Evolutionary conservation across 2,797 vertebrate species (phyloP).

Genomic region (Halcyon smyrnensis): DNA sequence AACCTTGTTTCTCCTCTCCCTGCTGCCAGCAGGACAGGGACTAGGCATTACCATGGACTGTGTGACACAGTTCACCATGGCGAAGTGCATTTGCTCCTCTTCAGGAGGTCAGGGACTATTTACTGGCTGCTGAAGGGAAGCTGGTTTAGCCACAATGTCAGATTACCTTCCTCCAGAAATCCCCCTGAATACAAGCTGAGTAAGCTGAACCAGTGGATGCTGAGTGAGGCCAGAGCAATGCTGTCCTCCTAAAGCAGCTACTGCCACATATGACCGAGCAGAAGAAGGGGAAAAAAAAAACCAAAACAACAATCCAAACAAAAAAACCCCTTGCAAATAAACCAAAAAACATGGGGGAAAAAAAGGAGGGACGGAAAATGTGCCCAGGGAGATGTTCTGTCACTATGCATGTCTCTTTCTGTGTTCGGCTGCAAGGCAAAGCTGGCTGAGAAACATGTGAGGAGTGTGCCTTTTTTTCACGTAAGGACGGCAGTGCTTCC

Average conservation of each 20-base stretch:
- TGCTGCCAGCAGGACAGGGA: neutral
- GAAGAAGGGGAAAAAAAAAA: neutral
- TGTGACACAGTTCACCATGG: neutral
- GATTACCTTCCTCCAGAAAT: slow-evolving; percentile 52
- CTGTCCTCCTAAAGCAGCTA: neutral
- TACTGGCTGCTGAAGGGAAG: slow-evolving; percentile 33
- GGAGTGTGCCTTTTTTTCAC: neutral
- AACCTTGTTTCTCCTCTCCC: neutral
- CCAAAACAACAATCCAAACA: neutral
- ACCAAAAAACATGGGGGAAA: neutral
- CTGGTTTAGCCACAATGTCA: neutral
- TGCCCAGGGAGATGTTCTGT: neutral
- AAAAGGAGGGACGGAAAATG: neutral
- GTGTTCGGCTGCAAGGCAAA: neutral
- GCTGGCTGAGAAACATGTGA: neutral
- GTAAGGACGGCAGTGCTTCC: neutral
- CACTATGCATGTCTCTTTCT: neutral
- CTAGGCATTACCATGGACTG: neutral
- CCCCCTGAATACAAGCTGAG: slow-evolving; percentile 41
- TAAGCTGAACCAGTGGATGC: neutral
- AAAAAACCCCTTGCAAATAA: neutral
- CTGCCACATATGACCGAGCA: neutral
- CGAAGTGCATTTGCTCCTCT: neutral
- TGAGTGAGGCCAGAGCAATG: neutral
- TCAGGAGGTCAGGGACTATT: neutral